Evolutionary conservation across 2,113 vertebrate genomes (phyloP).

Genomic region (Caloenas nicobarica): DNA sequence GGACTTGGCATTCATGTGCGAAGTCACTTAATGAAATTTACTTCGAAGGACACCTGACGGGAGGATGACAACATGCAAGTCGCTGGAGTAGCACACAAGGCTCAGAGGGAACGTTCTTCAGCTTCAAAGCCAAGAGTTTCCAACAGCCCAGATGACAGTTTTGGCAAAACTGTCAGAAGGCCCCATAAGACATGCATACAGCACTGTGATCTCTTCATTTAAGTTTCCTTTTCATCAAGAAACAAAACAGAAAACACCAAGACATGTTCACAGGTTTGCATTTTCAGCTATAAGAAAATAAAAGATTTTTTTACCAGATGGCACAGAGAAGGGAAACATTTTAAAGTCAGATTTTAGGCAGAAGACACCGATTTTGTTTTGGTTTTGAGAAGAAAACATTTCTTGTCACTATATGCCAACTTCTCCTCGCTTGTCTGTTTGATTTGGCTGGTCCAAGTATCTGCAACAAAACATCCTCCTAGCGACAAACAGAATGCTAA

Average conservation of each 20-base stretch:
- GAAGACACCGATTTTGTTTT: neutral
- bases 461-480: neutral
- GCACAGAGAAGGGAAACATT: neutral
- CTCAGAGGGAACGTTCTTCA: neutral
- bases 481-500: constrained; percentile 1
- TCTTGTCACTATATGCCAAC: neutral
- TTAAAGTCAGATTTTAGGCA: neutral
- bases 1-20: neutral
- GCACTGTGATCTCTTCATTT: neutral
- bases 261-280: neutral
- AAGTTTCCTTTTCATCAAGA: neutral
- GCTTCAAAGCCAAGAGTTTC: constrained; percentile 29
- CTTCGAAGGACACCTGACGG: constrained; percentile 21
- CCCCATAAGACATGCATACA: neutral
- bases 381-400: constrained; percentile 1
- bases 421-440: constrained; percentile 5
- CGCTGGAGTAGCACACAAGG: neutral
- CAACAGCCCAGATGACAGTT: neutral
- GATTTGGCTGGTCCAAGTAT: constrained; percentile 5
- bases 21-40: constrained; percentile 10
- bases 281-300: neutral
- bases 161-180: neutral
- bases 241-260: neutral
- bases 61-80: neutral
- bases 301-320: neutral